These are phyloP conservation scores for Lasioglossum zephyrum DNA, from an alignment of 2,888 invertebrate species.

Conservation along the genomic window DNA sequence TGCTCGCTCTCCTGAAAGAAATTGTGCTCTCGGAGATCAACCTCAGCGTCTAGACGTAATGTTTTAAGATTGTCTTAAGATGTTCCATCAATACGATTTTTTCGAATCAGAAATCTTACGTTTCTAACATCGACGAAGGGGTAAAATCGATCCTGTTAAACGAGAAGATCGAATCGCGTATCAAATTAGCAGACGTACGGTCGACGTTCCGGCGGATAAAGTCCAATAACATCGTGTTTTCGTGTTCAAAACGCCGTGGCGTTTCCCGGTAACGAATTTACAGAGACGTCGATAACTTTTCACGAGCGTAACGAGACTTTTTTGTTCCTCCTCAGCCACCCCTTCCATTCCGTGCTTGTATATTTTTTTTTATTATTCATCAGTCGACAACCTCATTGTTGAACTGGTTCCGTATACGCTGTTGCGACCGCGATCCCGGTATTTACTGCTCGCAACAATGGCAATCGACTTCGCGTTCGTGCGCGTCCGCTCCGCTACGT, in stretches of 20 bases:
- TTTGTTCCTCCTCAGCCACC: constrained; percentile 4
- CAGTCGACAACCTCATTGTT: constrained; percentile 16
- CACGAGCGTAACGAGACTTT: constrained; percentile 21
- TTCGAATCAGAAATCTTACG: not conserved
- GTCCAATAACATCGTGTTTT: constrained; percentile 26
- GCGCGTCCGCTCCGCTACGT: constrained; percentile 5
- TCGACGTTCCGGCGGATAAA: not conserved
- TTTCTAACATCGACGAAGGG: not conserved
- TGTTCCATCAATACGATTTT: not conserved
- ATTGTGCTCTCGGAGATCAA: not conserved
- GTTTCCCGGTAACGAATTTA: constrained; percentile 26
- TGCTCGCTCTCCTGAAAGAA: not conserved
- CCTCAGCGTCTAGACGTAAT: not conserved
- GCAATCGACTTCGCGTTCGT: constrained; percentile 34
- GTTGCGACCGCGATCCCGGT: constrained; percentile 25
- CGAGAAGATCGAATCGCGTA: not conserved
- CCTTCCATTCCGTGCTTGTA: not conserved
- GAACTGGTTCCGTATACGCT: not conserved
- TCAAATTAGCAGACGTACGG: constrained; percentile 6
- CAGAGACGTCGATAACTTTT: constrained; percentile 38
- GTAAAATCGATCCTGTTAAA: not conserved
- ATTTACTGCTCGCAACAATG: constrained; percentile 25
- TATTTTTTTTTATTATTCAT: constrained; percentile 19
- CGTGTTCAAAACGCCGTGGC: constrained; percentile 17
- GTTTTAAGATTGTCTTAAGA: not conserved